These are phyloP conservation scores for Pachyseris speciosa DNA, from an alignment of 64 coral and sea anemone genomes.

Conservation along the genomic window DNA sequence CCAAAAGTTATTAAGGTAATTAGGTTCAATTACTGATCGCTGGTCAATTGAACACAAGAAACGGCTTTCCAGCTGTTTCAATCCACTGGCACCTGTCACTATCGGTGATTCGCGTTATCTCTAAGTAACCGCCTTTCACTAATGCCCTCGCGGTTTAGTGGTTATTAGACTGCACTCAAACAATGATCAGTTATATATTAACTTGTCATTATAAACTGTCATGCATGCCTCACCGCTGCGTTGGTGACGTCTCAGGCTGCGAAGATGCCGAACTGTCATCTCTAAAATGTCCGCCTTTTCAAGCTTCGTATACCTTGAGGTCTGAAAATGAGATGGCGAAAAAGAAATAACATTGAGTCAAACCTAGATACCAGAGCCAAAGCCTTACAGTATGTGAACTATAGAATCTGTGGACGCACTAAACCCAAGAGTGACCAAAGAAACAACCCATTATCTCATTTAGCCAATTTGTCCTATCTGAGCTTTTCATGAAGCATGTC, in stretches of 20 bases:
- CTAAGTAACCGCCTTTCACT: neutral
- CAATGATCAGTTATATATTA: neutral
- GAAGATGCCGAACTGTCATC: conserved; percentile 89
- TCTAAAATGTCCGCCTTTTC: conserved; percentile 98
- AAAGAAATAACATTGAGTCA: neutral
- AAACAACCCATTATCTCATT: no score
- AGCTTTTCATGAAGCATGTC: no score
- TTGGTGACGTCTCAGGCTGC: conserved; percentile 51
- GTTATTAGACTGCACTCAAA: neutral
- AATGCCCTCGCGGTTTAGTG: neutral
- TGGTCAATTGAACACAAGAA: neutral
- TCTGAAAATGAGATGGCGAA: conserved; percentile 44
- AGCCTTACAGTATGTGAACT: no score
- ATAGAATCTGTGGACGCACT: no score
- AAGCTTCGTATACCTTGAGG: conserved; percentile 88
- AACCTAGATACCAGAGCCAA: no score
- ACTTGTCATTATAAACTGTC: neutral
- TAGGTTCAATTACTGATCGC: neutral
- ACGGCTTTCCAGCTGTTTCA: neutral
- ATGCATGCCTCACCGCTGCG: conserved; percentile 29
- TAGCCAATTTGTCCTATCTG: no score
- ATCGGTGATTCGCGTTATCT: neutral
- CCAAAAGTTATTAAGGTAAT: neutral
- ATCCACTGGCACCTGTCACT: neutral
- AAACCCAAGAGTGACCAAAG: no score